phyloP scores from a whole-genome alignment of 2,888 invertebrate genomes.

The Tetheella fluctuosa region DNA sequence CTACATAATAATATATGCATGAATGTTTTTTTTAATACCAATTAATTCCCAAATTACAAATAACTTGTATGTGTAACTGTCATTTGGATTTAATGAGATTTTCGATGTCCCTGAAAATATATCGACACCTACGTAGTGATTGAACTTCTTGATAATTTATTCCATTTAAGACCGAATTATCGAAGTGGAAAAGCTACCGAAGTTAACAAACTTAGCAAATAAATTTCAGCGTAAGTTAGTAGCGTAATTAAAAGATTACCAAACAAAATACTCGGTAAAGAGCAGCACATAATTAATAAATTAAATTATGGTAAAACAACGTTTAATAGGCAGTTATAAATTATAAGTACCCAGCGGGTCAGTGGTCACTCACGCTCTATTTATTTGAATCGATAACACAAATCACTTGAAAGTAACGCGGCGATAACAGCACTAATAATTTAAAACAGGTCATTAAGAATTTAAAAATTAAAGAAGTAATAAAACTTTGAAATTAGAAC shows the following conservation, averaged over 20 bases:
- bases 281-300: constrained; percentile 1
- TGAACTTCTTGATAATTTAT: neutral
- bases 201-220: neutral
- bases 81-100: too few species aligned
- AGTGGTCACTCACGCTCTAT: constrained; percentile 19
- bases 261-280: neutral
- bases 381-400: constrained; percentile 22
- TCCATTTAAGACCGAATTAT: neutral
- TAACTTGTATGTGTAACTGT: too few species aligned
- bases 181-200: neutral
- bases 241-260: neutral
- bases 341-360: constrained; percentile 22
- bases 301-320: constrained; percentile 17
- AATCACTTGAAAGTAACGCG: constrained; percentile 13
- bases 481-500: constrained; percentile 47
- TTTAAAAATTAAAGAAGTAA: constrained; percentile 19
- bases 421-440: constrained; percentile 16
- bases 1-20: too few species aligned
- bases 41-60: too few species aligned
- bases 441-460: constrained; percentile 19
- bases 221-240: neutral
- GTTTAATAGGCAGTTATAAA: constrained; percentile 22
- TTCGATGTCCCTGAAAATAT: too few species aligned
- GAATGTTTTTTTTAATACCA: too few species aligned
- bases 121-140: neutral